Conservation (phyloP, 2,113 vertebrate genomes). For the Phocoena sinus region DNA sequence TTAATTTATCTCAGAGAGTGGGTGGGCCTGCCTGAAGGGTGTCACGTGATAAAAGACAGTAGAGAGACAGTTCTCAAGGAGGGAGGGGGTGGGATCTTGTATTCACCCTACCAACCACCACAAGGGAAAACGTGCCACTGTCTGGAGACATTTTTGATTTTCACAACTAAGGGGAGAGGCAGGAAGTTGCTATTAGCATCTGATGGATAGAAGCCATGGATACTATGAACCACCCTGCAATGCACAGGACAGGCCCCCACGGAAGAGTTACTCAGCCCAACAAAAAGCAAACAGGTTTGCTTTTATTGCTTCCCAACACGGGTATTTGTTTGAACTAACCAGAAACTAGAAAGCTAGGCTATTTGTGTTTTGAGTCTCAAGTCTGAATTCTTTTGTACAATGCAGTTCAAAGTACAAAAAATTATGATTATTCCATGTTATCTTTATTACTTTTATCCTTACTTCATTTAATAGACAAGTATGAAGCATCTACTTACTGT, state of each 20-base stretch:
- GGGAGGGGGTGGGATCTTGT: accelerated
- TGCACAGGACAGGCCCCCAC: neutral
- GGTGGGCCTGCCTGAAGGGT: neutral
- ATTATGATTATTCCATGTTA: neutral
- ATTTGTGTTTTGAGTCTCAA: neutral
- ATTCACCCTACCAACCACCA: too few relatives aligned
- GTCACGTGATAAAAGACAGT: neutral
- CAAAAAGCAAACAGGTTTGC: too few relatives aligned
- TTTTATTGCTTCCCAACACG: neutral
- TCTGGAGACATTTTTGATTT: neutral
- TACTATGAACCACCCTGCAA: neutral
- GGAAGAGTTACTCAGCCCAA: neutral
- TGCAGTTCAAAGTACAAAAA: neutral
- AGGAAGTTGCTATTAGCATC: neutral
- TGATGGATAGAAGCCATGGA: neutral
- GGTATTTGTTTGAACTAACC: neutral
- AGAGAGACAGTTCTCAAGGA: neutral
- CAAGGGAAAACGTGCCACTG: neutral
- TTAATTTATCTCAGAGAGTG: neutral
- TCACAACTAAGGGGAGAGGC: neutral
- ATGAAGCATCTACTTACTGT: neutral
- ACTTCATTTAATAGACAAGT: neutral
- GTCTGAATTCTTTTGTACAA: neutral
- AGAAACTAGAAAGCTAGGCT: neutral
- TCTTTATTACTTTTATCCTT: neutral